Conservation (phyloP, 2,797 vertebrate genomes). For the Sebastolobus altivelis region DNA sequence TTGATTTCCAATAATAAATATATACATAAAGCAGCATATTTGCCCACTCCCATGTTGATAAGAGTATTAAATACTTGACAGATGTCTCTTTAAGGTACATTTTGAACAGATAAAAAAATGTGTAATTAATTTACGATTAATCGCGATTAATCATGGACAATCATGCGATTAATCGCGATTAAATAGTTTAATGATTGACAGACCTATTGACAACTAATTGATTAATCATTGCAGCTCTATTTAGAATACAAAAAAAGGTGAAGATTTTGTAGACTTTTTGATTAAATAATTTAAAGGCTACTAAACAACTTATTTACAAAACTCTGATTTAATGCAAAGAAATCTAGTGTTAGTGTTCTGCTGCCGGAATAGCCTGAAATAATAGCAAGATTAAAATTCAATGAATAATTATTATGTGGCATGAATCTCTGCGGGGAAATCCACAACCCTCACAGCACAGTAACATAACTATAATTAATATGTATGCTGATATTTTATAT, state of each 20-base stretch:
- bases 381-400: slow-evolving; percentile 65
- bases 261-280: background rate
- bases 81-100: too few species aligned
- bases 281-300: slow-evolving; percentile 38
- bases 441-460: slow-evolving; percentile 53
- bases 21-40: too few species aligned
- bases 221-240: too few species aligned
- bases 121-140: too few species aligned
- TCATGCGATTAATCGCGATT: too few species aligned
- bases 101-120: too few species aligned
- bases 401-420: slow-evolving; percentile 74
- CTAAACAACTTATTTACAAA: slow-evolving; percentile 44
- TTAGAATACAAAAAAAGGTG: background rate
- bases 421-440: slow-evolving; percentile 63
- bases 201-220: too few species aligned
- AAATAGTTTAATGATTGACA: too few species aligned
- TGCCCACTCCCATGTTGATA: too few species aligned
- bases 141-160: too few species aligned
- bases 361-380: slow-evolving; percentile 42
- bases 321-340: slow-evolving; percentile 26
- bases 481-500: slow-evolving; percentile 62
- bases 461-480: slow-evolving; percentile 75
- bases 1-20: too few species aligned
- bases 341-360: background rate
- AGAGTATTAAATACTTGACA: too few species aligned